Evolutionary conservation across 2,797 vertebrate species (phyloP), one percentile per base, ranked within the genome.

Genomic region (Catharus ustulatus): DNA sequence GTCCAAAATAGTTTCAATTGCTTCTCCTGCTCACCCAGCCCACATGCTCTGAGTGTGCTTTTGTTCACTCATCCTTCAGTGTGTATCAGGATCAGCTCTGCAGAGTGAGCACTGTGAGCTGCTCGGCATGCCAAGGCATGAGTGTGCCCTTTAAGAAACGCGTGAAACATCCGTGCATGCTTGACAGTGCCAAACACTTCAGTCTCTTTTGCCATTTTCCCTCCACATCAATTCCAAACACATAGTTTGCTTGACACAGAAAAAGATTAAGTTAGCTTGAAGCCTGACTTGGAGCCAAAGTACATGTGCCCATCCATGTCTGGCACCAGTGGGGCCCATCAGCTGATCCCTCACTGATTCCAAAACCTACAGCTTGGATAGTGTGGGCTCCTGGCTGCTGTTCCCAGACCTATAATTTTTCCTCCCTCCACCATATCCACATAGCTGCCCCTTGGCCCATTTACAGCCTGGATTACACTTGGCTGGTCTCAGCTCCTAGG

Each of bases 181-280:
- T 54, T 90, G 74, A 58, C 83, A 76, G 86, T 61, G 67, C 77
- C 80, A 88, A 91, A 71, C 48, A 11, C 42, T 67, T 88, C 30
- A 15, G 29, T 45, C 27, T 63, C 87, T 89, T 69, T 88, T 76
- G 79, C 77, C 0, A 0, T 86, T 91, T 93, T 64, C 26, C 34
- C 34, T 91, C 71, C 71, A 71, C 59, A 87, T 69, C 71, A 66
- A 16, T 82, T 91, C 61, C 71, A 73, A 91, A 88, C 51, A 95
- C 64, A 61, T 73, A 63, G 38, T 59, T 82, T 74, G 34, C 30
- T 74, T 84, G 68, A 77, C 67, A 87, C 29, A 68, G 73, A 68
- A 75, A 67, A 73, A 11, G 59, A 69, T 58, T 12, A 87, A 63
- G 34, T 80, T 71, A 90, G 16, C 42, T 74, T 82, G 57, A 87